Base-by-base conservation (phyloP, 2,113 vertebrate genomes). In the Talpa occidentalis region DNA sequence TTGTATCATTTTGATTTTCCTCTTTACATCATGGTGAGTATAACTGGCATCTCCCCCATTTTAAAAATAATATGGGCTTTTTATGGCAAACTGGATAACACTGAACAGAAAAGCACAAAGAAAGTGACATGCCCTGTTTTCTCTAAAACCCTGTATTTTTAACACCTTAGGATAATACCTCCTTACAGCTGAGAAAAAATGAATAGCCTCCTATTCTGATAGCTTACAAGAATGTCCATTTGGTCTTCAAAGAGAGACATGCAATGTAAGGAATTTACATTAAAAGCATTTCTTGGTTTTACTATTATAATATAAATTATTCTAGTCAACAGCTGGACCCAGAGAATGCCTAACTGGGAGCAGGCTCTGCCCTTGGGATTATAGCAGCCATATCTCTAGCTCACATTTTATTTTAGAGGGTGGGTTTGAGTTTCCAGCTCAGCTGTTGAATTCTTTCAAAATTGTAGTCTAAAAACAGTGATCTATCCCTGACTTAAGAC, bases 201-300 rank as follows among this genome's bases (percentile, higher is more conserved):
- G 94, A 91, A 84, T 56, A 80, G 79, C 60, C 67, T 95, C 91
- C 95, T 95, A 85, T 94, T 93, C 77, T 95, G 90, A 91, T 82
- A 49, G 0, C 80, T 77, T 88, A 77, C 16, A 94, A 96, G 97
- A 97, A 97, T 97, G 97, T 93, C 92, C 97, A 97, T 35, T 97
- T 97, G 97, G 94, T 97, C 88, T 94, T 94, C 90, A 93, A 94
- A 94, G 93, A 88, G 42, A 94, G 66, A 80, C 30, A 59, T 32
- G 83, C 84, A 85, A 95, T 88, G 96, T 69, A 89, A 92, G 56
- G 96, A 96, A 97, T 97, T 85, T 88, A 40, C 77, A 92, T 90
- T 96, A 93, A 97, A 94, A 91, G 82, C 89, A 88, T 97, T 93
- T 93, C 69, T 95, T 84, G 24, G 64, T 90, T 69, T 93, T 77